Conservation (phyloP, 2,797 vertebrate genomes). For the Ciconia nigra region DNA sequence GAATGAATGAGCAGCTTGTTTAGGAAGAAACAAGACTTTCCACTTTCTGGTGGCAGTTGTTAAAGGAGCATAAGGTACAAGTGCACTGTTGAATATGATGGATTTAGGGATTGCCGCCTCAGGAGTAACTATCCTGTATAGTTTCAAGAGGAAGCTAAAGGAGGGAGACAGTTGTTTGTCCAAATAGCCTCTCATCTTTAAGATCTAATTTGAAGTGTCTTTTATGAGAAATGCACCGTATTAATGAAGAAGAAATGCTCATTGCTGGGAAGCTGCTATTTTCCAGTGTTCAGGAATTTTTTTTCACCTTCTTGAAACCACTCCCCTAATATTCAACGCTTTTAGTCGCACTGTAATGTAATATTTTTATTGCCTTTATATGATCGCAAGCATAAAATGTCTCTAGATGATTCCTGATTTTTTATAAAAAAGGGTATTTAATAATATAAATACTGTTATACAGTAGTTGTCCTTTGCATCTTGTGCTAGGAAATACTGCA, state of each 20-base stretch:
- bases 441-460: neutral
- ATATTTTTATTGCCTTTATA: neutral
- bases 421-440: neutral
- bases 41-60: neutral
- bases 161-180: neutral
- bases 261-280: neutral
- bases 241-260: neutral
- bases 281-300: neutral
- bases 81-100: neutral
- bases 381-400: neutral
- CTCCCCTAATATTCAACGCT: neutral
- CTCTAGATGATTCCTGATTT: neutral
- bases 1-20: neutral
- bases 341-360: neutral
- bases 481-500: neutral
- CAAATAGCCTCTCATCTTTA: neutral
- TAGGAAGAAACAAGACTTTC: neutral
- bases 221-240: neutral
- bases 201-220: neutral
- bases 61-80: neutral
- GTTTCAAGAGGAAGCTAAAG: neutral
- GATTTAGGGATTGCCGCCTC: neutral
- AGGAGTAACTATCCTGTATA: neutral
- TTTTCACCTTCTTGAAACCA: neutral
- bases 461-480: neutral